A percentile compares a stretch with the other conserved stretches of the same genome.
These are phyloP conservation scores for Nasonia vitripennis DNA, from an alignment of 1,140 invertebrate genomes.

Conservation along the genomic window DNA sequence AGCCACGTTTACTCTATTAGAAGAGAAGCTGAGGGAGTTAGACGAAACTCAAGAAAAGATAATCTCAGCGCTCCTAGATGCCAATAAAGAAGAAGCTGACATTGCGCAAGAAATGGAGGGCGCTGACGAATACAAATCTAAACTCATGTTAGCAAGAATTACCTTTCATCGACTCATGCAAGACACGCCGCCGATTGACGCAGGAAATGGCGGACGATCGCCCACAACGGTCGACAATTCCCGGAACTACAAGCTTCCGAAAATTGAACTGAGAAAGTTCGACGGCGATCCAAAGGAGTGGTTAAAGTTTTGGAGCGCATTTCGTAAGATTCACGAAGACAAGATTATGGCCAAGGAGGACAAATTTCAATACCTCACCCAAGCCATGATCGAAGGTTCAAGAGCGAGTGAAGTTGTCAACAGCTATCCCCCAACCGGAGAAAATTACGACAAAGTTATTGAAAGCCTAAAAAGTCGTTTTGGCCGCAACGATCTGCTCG, in stretches of 20 bases:
- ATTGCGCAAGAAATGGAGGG: neutral
- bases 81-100: neutral
- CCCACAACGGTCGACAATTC: too few relatives aligned
- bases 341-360: constrained; percentile 59
- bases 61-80: neutral
- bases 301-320: constrained; percentile 65
- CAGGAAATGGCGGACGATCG: neutral
- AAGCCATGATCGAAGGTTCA: constrained; percentile 48
- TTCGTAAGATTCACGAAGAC: constrained; percentile 60
- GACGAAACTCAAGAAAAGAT: neutral
- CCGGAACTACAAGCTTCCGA: too few relatives aligned
- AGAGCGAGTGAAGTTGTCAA: constrained; percentile 45
- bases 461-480: constrained; percentile 55
- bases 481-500: neutral
- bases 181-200: neutral
- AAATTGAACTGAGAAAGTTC: constrained; percentile 53
- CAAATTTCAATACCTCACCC: constrained; percentile 61
- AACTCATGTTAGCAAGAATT: neutral
- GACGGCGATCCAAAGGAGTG: constrained; percentile 62
- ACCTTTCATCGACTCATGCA: neutral
- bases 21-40: neutral
- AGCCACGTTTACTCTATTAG: neutral
- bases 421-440: constrained; percentile 48
- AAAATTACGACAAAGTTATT: constrained; percentile 44
- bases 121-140: neutral